Percentiles rank a stretch among this genome's conserved stretches.
Evolutionary conservation across 2,113 vertebrate genomes (phyloP).

Genomic region (Murina feae): DNA sequence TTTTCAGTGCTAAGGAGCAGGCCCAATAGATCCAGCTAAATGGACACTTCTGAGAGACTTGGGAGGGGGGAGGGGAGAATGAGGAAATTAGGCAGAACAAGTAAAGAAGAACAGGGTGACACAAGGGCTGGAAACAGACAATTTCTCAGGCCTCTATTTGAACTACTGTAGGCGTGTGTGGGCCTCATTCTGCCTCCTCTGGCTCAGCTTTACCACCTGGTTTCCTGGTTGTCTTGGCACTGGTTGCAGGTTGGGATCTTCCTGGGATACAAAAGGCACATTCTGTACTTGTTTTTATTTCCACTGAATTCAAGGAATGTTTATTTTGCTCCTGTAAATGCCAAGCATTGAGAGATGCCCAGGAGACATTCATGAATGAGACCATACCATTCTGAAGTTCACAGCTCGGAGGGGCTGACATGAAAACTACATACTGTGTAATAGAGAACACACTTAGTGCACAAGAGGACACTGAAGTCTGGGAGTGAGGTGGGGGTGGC

Average conservation of each 20-base stretch:
- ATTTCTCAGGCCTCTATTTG: neutral
- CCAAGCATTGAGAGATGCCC: neutral
- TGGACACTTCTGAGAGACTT: neutral
- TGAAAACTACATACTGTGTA: neutral
- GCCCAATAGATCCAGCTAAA: neutral
- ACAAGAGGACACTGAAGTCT: neutral
- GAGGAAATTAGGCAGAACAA: neutral
- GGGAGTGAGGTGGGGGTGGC: neutral
- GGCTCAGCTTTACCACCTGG: neutral
- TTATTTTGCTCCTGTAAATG: neutral
- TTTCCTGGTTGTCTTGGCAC: neutral
- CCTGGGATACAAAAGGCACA: neutral
- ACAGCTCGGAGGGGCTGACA: neutral
- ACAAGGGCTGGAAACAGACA: neutral
- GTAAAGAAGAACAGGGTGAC: neutral
- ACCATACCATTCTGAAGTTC: neutral
- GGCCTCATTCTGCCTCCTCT: neutral
- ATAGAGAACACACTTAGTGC: neutral
- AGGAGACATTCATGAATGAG: neutral
- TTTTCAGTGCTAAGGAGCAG: neutral
- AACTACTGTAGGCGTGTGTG: neutral
- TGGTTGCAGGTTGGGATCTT: neutral
- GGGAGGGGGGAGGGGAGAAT: neutral
- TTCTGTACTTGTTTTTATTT: slow-evolving; percentile 30
- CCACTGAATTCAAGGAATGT: neutral